Evolutionary conservation across 1,140 invertebrate species (phyloP), one percentile per base, ranked within the genome.

Genomic region (Meloidogyne chitwoodi): DNA sequence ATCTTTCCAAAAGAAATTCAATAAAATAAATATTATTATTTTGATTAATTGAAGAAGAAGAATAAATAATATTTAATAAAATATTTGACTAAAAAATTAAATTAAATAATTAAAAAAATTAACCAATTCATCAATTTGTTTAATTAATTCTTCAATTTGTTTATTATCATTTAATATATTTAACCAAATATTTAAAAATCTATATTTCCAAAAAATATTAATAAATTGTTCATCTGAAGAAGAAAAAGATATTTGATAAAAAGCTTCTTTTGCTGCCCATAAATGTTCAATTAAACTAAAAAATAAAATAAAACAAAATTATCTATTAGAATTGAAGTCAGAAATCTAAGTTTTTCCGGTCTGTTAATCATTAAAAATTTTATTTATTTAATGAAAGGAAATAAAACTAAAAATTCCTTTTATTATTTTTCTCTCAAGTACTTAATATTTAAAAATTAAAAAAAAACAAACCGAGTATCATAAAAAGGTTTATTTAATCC

Each of bases 1-100:
- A 29, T 70, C 56, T 78, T 61, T 78, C 77, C 24, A 78, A 29
- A 14, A 61, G 34, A 67, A 62, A 78, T 77, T 77, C 63, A 34
- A 63, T n/a, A n/a, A n/a, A n/a, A n/a, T n/a, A n/a, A n/a, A n/a
- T 44, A 62, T 64, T 31, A 31, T 64, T 48, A 26, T 70, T 61
- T 19, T 70, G 19, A 16, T 16, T 16, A 19, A 22, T 2, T 27
- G 68, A 24, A 2, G 12, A 22, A 64, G 19, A 64, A 64, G 29
- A 2, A 24, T n/a, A n/a, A n/a, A n/a, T n/a, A n/a, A n/a, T n/a
- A n/a, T 41, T 24, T 63, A 26, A 29, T 73, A 34, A 72, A 12
- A 44, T 11, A 16, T 62, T 63, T 0, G 48, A 63, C 26, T 70
- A 62, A 16, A 16, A 48, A 62, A 48, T 41, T 56, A 73, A 29